Conservation (phyloP, 2,797 vertebrate species). For the Liparis tanakae region DNA sequence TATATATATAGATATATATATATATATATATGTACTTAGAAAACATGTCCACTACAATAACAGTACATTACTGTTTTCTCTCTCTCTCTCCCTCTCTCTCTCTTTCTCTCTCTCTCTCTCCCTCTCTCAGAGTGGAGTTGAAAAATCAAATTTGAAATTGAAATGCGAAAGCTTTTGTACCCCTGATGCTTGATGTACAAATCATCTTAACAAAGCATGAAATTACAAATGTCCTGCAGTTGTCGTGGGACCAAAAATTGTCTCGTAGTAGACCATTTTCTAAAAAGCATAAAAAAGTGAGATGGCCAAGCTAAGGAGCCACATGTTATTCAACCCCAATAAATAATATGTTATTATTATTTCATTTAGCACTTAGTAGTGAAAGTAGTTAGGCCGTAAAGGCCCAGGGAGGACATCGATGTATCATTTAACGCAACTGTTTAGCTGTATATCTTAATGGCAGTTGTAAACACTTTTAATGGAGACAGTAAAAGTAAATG, state of each 20-base stretch:
- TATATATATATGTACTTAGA: background rate
- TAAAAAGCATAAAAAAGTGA: constrained; percentile 20
- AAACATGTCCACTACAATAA: background rate
- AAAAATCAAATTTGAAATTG: background rate
- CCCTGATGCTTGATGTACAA: background rate
- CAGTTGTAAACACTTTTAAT: constrained; percentile 47
- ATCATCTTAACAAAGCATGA: constrained; percentile 17
- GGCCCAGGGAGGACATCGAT: constrained; percentile 24
- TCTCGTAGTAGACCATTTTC: background rate
- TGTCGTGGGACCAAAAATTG: background rate
- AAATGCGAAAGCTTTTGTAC: constrained; percentile 1
- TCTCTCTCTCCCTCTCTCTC: background rate
- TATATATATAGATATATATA: too few relatives aligned
- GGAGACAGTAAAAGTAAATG: constrained; percentile 25
- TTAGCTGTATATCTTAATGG: constrained; percentile 27
- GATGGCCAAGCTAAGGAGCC: constrained; percentile 31
- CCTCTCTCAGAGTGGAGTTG: background rate
- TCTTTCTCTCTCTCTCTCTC: too few relatives aligned
- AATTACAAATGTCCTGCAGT: constrained; percentile 1
- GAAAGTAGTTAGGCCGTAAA: constrained; percentile 35
- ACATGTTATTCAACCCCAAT: constrained; percentile 34
- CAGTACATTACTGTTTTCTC: background rate
- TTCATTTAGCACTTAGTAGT: constrained; percentile 49
- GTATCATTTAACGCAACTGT: constrained; percentile 25
- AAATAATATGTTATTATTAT: constrained; percentile 43